A percentile compares a stretch with the other conserved stretches of the same genome.
phyloP scores from a whole-genome alignment of 2,888 invertebrate species.

The Dasypogon diadema region DNA sequence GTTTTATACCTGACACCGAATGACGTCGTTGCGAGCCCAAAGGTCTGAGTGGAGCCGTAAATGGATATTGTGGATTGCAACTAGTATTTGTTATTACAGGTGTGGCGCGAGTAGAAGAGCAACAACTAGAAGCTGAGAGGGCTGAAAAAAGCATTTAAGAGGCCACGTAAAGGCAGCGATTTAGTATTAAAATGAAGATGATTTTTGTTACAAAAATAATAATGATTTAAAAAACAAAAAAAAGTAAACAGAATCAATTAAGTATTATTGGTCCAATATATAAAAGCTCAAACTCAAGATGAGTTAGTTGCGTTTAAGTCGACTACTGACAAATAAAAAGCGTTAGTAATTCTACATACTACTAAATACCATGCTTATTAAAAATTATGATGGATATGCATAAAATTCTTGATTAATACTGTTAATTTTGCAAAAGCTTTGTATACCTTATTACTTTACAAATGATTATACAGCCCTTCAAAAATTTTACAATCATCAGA shows the following conservation, averaged over 20 bases:
- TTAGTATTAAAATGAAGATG: conserved; percentile 30
- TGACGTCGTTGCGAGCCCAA: conserved; percentile 58
- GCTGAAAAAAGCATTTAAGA: conserved; percentile 57
- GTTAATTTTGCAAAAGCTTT: too few species aligned
- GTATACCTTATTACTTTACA: too few species aligned
- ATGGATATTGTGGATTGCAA: conserved; percentile 58
- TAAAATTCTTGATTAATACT: too few species aligned
- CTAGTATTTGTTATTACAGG: conserved; percentile 57
- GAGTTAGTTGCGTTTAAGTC: neutral
- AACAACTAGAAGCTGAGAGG: conserved; percentile 57
- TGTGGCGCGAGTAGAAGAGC: conserved; percentile 55
- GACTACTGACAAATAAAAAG: conserved; percentile 8
- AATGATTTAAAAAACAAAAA: conserved; percentile 25
- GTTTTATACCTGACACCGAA: conserved; percentile 58
- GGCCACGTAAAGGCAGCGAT: conserved; percentile 51
- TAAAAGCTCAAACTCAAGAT: neutral
- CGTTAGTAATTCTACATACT: neutral
- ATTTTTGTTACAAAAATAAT: conserved; percentile 15
- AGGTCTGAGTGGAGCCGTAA: conserved; percentile 56
- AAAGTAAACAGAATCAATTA: neutral
- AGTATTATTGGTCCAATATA: neutral
- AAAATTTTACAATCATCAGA: too few species aligned
- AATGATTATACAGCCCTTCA: too few species aligned
- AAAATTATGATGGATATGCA: too few species aligned
- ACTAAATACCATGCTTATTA: too few species aligned